These are phyloP conservation scores for Clinocottus analis DNA, from an alignment of 2,113 vertebrate species.

Conservation along the genomic window DNA sequence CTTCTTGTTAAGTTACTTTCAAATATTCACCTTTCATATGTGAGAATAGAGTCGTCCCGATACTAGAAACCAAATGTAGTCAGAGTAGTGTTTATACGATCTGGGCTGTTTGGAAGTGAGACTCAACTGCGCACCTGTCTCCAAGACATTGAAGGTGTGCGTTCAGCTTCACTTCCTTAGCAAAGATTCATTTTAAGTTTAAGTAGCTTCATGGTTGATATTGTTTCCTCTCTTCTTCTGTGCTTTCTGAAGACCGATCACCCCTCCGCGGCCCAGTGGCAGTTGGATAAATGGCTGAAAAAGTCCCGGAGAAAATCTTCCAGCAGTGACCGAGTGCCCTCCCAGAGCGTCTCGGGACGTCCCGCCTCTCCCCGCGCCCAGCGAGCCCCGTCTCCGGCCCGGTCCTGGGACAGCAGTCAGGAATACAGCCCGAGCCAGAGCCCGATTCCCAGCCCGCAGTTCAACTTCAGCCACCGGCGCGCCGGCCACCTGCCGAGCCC, in stretches of 20 bases:
- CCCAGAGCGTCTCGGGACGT: constrained; percentile 46
- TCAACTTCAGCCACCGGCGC: constrained; percentile 82
- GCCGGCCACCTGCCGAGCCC: constrained; percentile 81
- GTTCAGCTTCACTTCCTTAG: not conserved
- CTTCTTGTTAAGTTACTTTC: not conserved
- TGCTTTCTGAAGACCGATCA: constrained; percentile 82
- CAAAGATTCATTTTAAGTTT: not conserved
- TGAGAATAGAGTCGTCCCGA: not conserved
- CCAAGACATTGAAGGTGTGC: not conserved
- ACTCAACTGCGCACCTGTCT: not conserved
- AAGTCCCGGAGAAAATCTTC: constrained; percentile 88
- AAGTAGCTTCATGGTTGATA: not conserved
- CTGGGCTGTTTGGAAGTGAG: not conserved
- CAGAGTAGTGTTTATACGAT: not conserved
- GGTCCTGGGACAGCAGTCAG: constrained; percentile 78
- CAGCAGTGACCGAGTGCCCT: constrained; percentile 81
- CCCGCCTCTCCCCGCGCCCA: constrained; percentile 67
- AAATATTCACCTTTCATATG: not conserved
- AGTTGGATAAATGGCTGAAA: constrained; percentile 96
- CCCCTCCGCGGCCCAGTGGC: constrained; percentile 92
- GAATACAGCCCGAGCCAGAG: constrained; percentile 78
- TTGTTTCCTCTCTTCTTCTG: constrained; percentile 6
- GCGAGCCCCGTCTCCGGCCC: constrained; percentile 78
- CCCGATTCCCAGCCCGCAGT: constrained; percentile 81
- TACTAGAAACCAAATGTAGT: not conserved